phyloP scores from a whole-genome alignment of 2,797 vertebrate species.

The Parauchenoglanis punctatus region DNA sequence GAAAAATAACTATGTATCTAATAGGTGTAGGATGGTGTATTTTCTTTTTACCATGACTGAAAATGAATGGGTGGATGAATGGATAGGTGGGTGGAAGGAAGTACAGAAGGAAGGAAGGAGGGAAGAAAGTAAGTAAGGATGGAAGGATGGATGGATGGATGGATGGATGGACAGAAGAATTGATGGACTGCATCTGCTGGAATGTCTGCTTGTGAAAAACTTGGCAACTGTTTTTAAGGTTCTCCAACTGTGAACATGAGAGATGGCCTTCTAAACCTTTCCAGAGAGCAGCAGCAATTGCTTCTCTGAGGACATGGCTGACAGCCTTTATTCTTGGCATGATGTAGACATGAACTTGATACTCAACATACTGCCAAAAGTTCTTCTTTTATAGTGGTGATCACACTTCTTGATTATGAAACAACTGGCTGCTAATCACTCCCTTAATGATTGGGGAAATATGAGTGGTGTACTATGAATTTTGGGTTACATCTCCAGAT shows the following conservation, averaged over 20 bases:
- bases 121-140: too few relatives aligned
- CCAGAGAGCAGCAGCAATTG: too few relatives aligned
- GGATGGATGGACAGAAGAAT: neutral
- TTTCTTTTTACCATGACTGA: too few relatives aligned
- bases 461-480: neutral
- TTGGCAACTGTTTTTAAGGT: neutral
- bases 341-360: neutral
- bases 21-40: too few relatives aligned
- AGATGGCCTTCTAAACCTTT: neutral
- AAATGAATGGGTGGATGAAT: too few relatives aligned
- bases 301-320: too few relatives aligned
- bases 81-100: too few relatives aligned
- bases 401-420: neutral
- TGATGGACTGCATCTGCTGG: neutral
- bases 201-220: neutral
- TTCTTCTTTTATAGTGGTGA: neutral
- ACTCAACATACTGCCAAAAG: neutral
- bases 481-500: too few relatives aligned
- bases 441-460: neutral
- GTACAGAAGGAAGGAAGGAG: too few relatives aligned
- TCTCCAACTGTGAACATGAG: neutral
- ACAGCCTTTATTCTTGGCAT: too few relatives aligned
- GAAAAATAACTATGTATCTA: neutral
- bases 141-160: neutral
- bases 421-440: neutral